A percentile compares a stretch with the other conserved stretches of the same genome.
These are phyloP conservation scores for Leucopternis melanops DNA, from an alignment of 2,113 vertebrate species.

Conservation along the genomic window DNA sequence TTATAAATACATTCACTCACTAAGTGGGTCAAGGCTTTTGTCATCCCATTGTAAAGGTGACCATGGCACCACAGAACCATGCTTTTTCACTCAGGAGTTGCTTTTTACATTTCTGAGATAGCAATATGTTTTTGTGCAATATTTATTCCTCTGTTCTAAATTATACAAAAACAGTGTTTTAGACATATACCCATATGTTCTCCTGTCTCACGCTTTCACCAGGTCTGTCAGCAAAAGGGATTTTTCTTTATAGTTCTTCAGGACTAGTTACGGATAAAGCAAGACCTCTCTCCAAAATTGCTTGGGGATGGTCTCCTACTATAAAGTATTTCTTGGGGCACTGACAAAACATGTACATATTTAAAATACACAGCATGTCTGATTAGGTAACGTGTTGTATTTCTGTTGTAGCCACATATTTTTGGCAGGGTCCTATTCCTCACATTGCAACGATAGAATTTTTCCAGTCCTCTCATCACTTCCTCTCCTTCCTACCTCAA, in stretches of 20 bases:
- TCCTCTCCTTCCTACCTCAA: background rate
- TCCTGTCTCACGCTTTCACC: background rate
- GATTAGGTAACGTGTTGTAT: background rate
- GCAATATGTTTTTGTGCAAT: background rate
- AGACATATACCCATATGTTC: background rate
- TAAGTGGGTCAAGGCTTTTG: background rate
- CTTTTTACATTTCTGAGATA: background rate
- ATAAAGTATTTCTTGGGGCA: background rate
- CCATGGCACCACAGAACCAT: background rate
- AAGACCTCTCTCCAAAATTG: background rate
- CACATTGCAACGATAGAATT: rapidly evolving
- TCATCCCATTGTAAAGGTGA: background rate
- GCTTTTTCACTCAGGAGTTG: background rate
- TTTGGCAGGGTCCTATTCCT: background rate
- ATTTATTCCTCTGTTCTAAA: background rate
- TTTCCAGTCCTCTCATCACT: background rate
- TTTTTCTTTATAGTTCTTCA: background rate
- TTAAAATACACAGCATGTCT: background rate
- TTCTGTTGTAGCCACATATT: background rate
- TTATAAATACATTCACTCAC: background rate
- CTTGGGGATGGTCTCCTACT: background rate
- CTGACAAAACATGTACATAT: background rate
- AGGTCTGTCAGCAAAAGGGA: background rate
- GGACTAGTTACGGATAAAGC: background rate
- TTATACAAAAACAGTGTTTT: background rate